Evolutionary conservation across 2,888 invertebrate species (phyloP).

Genomic region (Drosophila pseudotalamancana): DNA sequence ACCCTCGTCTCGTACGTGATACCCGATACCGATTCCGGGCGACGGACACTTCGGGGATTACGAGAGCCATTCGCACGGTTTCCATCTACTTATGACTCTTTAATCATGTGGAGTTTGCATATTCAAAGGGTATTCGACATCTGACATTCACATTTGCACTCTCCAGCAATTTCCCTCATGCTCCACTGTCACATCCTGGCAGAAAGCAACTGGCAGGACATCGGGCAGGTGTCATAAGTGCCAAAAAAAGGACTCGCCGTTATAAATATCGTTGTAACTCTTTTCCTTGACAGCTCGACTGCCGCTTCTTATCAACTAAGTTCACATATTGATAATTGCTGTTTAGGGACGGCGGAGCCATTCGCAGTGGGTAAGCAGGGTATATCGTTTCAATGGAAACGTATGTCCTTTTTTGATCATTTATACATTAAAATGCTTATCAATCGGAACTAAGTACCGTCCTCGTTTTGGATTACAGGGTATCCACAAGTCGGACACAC

Average conservation of each 20-base stretch:
- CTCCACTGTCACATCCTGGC: constrained; percentile 26
- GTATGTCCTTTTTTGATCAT: too few relatives aligned
- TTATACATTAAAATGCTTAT: too few relatives aligned
- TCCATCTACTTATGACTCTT: constrained; percentile 42
- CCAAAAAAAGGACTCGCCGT: background rate
- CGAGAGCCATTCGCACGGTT: constrained; percentile 5
- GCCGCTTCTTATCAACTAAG: background rate
- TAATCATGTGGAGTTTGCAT: constrained; percentile 62
- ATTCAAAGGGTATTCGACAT: constrained; percentile 38
- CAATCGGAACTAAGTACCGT: too few relatives aligned
- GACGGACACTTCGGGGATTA: constrained; percentile 72
- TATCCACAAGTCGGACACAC: too few relatives aligned
- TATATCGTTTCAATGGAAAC: too few relatives aligned
- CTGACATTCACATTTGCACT: constrained; percentile 22
- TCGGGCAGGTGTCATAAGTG: constrained; percentile 31
- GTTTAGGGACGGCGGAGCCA: too few relatives aligned
- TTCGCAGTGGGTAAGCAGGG: too few relatives aligned
- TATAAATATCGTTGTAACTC: constrained; percentile 14
- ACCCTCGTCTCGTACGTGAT: constrained; percentile 79
- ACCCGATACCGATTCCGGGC: constrained; percentile 61
- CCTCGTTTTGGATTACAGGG: too few relatives aligned
- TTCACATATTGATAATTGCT: background rate
- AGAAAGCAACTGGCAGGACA: constrained; percentile 13
- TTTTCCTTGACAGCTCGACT: constrained; percentile 28
- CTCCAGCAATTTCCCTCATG: constrained; percentile 29